phyloP scores from a whole-genome alignment of 2,888 invertebrate species.

The Meiosimyza decipiens region DNA sequence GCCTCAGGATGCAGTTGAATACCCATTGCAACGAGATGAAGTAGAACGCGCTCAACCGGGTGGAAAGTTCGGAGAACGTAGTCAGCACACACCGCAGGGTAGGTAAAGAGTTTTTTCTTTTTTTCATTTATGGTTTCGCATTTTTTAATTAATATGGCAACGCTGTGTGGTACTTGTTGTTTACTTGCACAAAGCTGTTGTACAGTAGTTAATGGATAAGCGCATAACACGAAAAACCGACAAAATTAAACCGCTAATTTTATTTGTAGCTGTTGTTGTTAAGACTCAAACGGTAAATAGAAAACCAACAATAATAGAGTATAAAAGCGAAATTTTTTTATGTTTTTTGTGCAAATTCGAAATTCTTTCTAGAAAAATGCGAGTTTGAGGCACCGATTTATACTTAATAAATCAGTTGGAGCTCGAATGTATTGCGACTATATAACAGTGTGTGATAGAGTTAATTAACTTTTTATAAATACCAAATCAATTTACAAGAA shows the following conservation, averaged over 20 bases:
- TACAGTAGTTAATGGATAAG: neutral
- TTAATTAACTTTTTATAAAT: no score
- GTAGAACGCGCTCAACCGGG: constrained; percentile 67
- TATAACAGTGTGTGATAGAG: no score
- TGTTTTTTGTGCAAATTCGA: no score
- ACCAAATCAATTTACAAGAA: no score
- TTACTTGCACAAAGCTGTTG: neutral
- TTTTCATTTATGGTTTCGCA: constrained; percentile 29
- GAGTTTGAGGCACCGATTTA: no score
- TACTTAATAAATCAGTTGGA: no score
- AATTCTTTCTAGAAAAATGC: no score
- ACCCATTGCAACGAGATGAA: constrained; percentile 77
- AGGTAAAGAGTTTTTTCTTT: constrained; percentile 44
- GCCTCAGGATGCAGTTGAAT: constrained; percentile 71
- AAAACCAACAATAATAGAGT: neutral
- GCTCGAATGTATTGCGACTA: no score
- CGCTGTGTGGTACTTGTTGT: neutral
- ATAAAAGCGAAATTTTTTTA: no score
- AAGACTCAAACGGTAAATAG: neutral
- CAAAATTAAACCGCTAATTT: constrained; percentile 5
- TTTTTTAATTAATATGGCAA: constrained; percentile 33
- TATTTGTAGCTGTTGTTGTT: neutral
- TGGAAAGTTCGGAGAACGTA: constrained; percentile 69
- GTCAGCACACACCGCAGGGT: constrained; percentile 64
- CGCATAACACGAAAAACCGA: neutral